Base-by-base conservation (phyloP, 1,140 invertebrate genomes). In the Oryzaephilus surinamensis region DNA sequence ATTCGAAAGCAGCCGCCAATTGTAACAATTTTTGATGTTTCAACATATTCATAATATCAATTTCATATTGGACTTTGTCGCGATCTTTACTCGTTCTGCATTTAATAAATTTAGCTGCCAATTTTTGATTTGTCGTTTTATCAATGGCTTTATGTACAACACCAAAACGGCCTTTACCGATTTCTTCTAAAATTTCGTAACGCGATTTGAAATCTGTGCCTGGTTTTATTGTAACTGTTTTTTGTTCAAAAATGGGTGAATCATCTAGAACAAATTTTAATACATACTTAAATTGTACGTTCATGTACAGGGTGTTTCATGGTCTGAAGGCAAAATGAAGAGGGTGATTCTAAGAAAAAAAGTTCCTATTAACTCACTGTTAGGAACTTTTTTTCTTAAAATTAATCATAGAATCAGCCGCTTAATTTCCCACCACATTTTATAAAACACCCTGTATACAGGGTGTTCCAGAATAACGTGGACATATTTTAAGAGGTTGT, bases 21-120 rank as follows among this genome's bases (percentile, higher is more conserved):
- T 88, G 81, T 3, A 97, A 69, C 0, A 97, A 69, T 60, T 92
- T 93, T 0, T 89, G 87, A 70, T 97, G 93, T 28, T 77, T 72
- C 27, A 97, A 65, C 8, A 76, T 67, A 51, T 87, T 92, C 91
- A 97, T 96, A 29, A 95, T 84, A 40, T 80, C 77, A 37, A 97
- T 88, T 69, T 97, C 94, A 44, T 91, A 81, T 44, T 76, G 70
- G 2, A 94, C 91, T 49, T 84, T 84, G 45, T 85, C 76, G 43
- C 83, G 84, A 60, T 96, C 92, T 48, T 78, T 77, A 1, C 77
- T 65, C 41, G 79, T 86, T 30, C 77, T 79, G 54, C 75, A 91
- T 55, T 82, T 79, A 10, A 97, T 79, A 54, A 95, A 84, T 63
- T 98, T 98, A 10, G 90, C 93, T 1, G 94, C 94, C 57, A 81